Percentiles rank a stretch among this genome's conserved stretches.
Evolutionary conservation across 2,797 vertebrate species (phyloP).

Genomic region (Macrochelys suwanniensis): DNA sequence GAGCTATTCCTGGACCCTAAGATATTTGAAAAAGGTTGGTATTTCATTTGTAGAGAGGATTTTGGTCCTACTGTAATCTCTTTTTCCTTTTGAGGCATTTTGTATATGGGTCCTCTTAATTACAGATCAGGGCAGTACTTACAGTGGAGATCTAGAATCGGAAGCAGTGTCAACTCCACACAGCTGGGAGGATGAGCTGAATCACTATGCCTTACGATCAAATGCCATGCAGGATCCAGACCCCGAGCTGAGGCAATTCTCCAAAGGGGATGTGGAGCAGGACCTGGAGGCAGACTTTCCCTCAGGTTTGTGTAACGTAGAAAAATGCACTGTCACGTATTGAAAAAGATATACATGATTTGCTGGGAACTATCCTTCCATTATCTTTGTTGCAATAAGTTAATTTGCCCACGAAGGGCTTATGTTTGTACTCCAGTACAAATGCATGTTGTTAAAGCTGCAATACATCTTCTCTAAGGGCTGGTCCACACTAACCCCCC

Average conservation of each 20-base stretch:
- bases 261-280: slow-evolving; percentile 84
- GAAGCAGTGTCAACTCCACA: slow-evolving; percentile 92
- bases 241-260: slow-evolving; percentile 78
- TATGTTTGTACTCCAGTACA: neutral
- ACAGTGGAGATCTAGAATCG: slow-evolving; percentile 92
- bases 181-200: slow-evolving; percentile 92
- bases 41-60: neutral
- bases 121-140: slow-evolving; percentile 90
- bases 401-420: neutral
- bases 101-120: neutral
- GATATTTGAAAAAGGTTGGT: slow-evolving; percentile 87
- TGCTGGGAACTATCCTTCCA: neutral
- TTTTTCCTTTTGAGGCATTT: neutral
- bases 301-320: slow-evolving; percentile 84
- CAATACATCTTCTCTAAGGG: neutral
- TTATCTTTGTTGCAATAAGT: neutral
- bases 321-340: neutral
- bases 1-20: slow-evolving; percentile 86
- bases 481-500: no score
- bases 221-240: slow-evolving; percentile 80
- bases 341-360: rapidly evolving
- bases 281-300: slow-evolving; percentile 95
- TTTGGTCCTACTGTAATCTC: neutral
- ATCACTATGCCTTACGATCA: slow-evolving; percentile 85
- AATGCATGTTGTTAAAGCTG: neutral